Base-by-base conservation (phyloP, 2,797 vertebrate species). In the Ara ararauna region DNA sequence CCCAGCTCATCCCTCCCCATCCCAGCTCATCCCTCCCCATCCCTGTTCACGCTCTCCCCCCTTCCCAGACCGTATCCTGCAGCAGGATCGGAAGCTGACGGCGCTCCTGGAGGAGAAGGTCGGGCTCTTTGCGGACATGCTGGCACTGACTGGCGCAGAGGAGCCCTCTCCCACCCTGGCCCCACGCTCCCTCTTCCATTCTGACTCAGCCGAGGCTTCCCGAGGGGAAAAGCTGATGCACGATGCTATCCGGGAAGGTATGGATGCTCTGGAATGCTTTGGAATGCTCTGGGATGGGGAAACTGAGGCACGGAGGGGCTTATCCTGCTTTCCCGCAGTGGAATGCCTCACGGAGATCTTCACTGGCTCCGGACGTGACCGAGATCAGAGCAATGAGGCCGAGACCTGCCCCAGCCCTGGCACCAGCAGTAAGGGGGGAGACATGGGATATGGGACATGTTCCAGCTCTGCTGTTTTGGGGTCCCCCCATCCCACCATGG, bases 51-150 rank as follows among this genome's bases (percentile, higher is more conserved):
- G 3, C 13, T 20, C 16, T 22, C 7, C 4, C 15, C 62, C 66
- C 10, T 5, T 61, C 7, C n/a, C 13, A 92, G 99, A 98, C 83
- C 99, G 99, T 62, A 98, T 99, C 92, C 98, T 98, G 94, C 99
- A 99, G 96, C 98, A 98, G 29, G 99, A 99, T 96, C 97, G 98
- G 11, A 98, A 99, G 48, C 98, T 99, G 47, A 90, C 98, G n/a
- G 98, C 98, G 88, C 98, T 99, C 65, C 98, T 99, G 24, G 98
- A 97, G 45, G 98, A 98, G 97, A 98, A 99, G 7, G 98, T 98
- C 1, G 98, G 98, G 20, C 97, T 99, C 20, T 99, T 99, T 42
- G 98, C 98, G 0, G 99, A 99, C 93, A 97, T 99, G 94, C 94
- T 98, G 34, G 98, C 98, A 48, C 98, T 98, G 29, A 58, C 56